Evolutionary conservation across 2,888 invertebrate species (phyloP).

Genomic region (Seladonia tumulorum): DNA sequence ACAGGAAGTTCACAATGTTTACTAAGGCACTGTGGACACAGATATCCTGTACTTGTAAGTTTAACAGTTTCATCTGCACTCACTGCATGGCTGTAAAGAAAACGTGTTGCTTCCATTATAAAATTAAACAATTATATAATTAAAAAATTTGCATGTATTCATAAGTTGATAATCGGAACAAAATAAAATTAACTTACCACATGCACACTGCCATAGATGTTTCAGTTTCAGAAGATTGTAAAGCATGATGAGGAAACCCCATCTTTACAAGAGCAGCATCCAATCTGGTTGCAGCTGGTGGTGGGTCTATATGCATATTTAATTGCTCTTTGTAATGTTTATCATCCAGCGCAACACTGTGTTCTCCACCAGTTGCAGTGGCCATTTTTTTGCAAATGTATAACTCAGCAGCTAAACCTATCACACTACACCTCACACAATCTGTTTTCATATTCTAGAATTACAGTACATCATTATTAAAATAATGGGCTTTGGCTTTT

Average conservation of each 20-base stretch:
- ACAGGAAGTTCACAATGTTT: constrained; percentile 99
- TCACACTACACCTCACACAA: constrained; percentile 96
- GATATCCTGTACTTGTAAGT: constrained; percentile 91
- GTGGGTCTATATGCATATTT: constrained; percentile 88
- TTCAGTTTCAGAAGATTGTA: constrained; percentile 86
- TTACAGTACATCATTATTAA: constrained; percentile 14
- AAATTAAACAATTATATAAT: background rate
- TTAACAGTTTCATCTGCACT: constrained; percentile 89
- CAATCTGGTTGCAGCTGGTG: constrained; percentile 89
- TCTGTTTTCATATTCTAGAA: constrained; percentile 89
- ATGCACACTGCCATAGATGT: constrained; percentile 95
- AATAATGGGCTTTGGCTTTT: constrained; percentile 9
- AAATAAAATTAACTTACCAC: constrained; percentile 88
- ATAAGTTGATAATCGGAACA: background rate
- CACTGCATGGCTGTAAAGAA: constrained; percentile 90
- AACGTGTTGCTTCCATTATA: background rate
- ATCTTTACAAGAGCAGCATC: constrained; percentile 95
- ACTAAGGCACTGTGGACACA: constrained; percentile 98
- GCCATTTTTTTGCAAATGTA: constrained; percentile 95
- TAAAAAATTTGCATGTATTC: background rate
- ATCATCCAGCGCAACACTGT: constrained; percentile 94
- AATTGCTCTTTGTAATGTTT: constrained; percentile 89
- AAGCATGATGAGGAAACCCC: constrained; percentile 96
- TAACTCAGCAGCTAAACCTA: constrained; percentile 98
- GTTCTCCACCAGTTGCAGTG: constrained; percentile 94